A percentile compares a stretch with the other conserved stretches of the same genome.
These are phyloP conservation scores for Apocheima hispidaria DNA, from an alignment of 2,888 invertebrate species.

Conservation along the genomic window DNA sequence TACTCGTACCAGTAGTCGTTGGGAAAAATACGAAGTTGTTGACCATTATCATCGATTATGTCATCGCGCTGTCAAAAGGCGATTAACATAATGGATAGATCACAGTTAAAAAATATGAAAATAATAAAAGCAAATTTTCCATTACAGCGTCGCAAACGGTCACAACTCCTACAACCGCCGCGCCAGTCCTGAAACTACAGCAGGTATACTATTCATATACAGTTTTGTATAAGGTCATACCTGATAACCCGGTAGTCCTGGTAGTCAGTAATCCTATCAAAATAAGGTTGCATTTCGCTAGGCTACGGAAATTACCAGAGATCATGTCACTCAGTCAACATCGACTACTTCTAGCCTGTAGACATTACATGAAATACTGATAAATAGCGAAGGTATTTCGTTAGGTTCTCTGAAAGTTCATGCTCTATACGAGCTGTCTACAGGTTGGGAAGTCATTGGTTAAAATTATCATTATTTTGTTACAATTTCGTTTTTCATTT, in stretches of 20 bases:
- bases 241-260: too few relatives aligned
- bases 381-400: not conserved
- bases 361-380: too few relatives aligned
- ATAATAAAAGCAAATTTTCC: too few relatives aligned
- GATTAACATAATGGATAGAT: too few relatives aligned
- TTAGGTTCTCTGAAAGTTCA: not conserved
- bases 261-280: not conserved
- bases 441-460: not conserved
- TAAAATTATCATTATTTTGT: conserved; percentile 6
- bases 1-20: too few relatives aligned
- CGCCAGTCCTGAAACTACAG: conserved; percentile 78
- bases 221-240: not conserved
- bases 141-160: conserved; percentile 69
- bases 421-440: not conserved
- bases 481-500: conserved; percentile 29
- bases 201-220: conserved; percentile 63
- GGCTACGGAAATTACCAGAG: not conserved
- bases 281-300: not conserved
- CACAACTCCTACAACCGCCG: conserved; percentile 68
- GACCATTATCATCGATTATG: too few relatives aligned
- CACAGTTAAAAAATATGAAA: too few relatives aligned
- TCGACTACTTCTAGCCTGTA: not conserved
- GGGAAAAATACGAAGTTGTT: too few relatives aligned
- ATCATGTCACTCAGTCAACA: not conserved
- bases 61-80: too few relatives aligned